A percentile compares a stretch with the other conserved stretches of the same genome.
Conservation (phyloP, 2,113 vertebrate species). For the Jaculus jaculus region DNA sequence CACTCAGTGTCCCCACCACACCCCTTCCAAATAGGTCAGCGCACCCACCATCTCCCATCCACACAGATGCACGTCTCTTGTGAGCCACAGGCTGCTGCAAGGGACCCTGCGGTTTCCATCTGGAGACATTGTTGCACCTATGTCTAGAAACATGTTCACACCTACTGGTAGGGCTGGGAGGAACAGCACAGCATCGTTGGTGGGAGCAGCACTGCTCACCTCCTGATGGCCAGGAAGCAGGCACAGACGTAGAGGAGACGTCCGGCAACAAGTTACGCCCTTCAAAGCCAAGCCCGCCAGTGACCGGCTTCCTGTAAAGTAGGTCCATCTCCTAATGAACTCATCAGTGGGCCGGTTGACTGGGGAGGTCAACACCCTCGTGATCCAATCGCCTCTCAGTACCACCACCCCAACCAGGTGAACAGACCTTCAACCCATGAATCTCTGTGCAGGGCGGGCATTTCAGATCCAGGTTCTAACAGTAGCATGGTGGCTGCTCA, state of each 20-base stretch:
- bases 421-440: too few relatives aligned
- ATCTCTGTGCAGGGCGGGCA: too few relatives aligned
- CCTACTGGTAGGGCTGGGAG: not conserved
- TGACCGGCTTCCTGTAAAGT: not conserved
- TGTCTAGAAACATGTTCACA: fast-evolving
- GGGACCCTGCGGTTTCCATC: not conserved
- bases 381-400: not conserved
- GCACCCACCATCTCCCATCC: too few relatives aligned
- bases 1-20: not conserved
- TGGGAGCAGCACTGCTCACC: not conserved
- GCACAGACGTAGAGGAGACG: not conserved
- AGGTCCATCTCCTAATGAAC: too few relatives aligned
- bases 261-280: not conserved
- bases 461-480: not conserved
- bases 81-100: not conserved
- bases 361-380: not conserved
- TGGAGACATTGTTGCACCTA: not conserved
- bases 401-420: too few relatives aligned
- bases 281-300: not conserved
- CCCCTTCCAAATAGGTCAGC: not conserved
- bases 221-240: not conserved
- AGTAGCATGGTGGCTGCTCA: not conserved
- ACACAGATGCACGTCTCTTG: not conserved
- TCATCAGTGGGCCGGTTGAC: too few relatives aligned
- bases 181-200: not conserved